Evolutionary conservation across 2,113 vertebrate species (phyloP).

Genomic region (Syrmaticus mikado): DNA sequence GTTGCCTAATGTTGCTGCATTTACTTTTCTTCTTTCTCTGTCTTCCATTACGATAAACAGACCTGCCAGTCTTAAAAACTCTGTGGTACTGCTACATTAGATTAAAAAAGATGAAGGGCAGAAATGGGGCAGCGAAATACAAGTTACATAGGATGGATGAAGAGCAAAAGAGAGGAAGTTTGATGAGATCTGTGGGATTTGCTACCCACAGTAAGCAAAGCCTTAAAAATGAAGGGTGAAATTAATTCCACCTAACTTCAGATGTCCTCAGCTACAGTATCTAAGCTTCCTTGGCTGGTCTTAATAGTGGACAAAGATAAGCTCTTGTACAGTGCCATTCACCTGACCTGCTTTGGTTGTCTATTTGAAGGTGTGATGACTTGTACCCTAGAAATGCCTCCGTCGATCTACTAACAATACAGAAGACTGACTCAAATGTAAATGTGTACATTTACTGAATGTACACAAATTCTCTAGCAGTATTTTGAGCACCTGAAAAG

Average conservation of each 20-base stretch:
- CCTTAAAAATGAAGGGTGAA: neutral
- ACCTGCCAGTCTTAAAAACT: neutral
- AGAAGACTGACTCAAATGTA: neutral
- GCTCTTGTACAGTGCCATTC: neutral
- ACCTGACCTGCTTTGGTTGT: neutral
- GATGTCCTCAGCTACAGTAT: neutral
- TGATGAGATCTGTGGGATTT: neutral
- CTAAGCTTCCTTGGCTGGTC: neutral
- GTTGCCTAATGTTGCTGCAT: slow-evolving; percentile 23
- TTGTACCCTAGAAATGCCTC: neutral
- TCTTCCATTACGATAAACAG: neutral
- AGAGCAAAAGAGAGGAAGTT: neutral
- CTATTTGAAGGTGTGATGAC: neutral
- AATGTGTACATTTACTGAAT: neutral
- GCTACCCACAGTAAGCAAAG: neutral
- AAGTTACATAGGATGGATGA: neutral
- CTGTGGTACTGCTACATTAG: neutral
- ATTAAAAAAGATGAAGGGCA: neutral
- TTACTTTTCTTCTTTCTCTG: slow-evolving; percentile 32
- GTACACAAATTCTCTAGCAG: neutral
- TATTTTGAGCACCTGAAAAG: neutral
- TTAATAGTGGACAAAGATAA: neutral
- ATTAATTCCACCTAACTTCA: neutral
- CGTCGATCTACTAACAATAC: neutral
- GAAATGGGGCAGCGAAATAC: neutral